A percentile compares a stretch with the other conserved stretches of the same genome.
Evolutionary conservation across 2,888 invertebrate genomes (phyloP).

Genomic region (Tenthredo notha): DNA sequence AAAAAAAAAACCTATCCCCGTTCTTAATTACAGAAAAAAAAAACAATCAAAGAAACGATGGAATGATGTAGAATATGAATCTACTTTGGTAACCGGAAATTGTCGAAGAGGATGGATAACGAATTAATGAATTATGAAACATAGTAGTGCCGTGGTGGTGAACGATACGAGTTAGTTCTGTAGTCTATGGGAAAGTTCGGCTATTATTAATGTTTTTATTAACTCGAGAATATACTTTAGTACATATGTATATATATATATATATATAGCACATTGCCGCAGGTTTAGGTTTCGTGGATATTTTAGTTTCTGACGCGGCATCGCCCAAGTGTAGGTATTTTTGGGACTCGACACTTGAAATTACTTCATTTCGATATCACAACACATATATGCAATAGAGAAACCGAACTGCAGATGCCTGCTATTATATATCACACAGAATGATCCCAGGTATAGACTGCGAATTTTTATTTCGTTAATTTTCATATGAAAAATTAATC

Average conservation of each 20-base stretch:
- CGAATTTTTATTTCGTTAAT: neutral
- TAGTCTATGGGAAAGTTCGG: neutral
- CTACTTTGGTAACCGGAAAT: slow-evolving; percentile 14
- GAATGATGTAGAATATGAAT: neutral
- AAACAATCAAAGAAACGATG: neutral
- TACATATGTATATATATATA: neutral
- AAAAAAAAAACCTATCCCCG: neutral
- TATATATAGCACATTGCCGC: neutral
- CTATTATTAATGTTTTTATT: slow-evolving; percentile 51
- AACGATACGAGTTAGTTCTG: neutral
- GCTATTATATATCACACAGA: neutral
- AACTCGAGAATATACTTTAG: slow-evolving; percentile 17
- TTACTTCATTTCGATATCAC: slow-evolving; percentile 40
- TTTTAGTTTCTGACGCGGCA: slow-evolving; percentile 47
- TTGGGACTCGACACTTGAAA: slow-evolving; percentile 44
- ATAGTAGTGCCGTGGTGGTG: neutral
- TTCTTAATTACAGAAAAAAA: neutral
- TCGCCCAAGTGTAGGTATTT: slow-evolving; percentile 48
- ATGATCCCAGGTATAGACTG: neutral
- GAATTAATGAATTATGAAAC: neutral
- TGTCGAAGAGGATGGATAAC: neutral
- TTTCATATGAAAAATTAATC: no score
- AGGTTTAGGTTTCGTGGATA: slow-evolving; percentile 40
- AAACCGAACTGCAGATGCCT: neutral
- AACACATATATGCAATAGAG: neutral